Conservation (phyloP, 2,888 invertebrate species). For the Cosmorhoe ocellata region DNA sequence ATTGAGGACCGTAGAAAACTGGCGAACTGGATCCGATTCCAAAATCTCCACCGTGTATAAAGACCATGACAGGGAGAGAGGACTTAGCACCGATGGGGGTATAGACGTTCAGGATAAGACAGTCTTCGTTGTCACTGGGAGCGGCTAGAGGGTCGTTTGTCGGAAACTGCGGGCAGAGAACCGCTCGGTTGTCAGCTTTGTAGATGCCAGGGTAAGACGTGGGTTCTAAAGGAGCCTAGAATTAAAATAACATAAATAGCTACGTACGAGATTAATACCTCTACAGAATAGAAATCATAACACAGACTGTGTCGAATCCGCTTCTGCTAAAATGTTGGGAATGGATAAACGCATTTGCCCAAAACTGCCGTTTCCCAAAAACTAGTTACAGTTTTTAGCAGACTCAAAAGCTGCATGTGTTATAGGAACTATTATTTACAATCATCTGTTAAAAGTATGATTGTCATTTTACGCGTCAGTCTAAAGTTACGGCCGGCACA, state of each 20-base stretch:
- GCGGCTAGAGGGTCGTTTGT: conserved; percentile 63
- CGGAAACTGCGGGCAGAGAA: conserved; percentile 69
- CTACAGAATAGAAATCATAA: too few relatives aligned
- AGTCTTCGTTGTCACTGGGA: conserved; percentile 74
- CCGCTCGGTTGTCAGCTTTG: conserved; percentile 61
- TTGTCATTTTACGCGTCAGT: too few relatives aligned
- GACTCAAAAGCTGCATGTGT: too few relatives aligned
- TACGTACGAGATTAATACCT: too few relatives aligned
- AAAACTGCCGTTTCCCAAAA: too few relatives aligned
- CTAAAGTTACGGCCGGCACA: too few relatives aligned
- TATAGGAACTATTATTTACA: too few relatives aligned
- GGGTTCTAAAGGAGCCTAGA: conserved; percentile 63
- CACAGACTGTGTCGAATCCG: too few relatives aligned
- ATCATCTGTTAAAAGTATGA: too few relatives aligned
- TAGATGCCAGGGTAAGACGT: conserved; percentile 57
- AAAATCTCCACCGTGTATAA: conserved; percentile 78
- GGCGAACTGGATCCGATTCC: conserved; percentile 70
- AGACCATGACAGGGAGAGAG: conserved; percentile 70
- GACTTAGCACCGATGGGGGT: conserved; percentile 52
- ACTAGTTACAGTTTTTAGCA: too few relatives aligned
- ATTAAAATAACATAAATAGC: not conserved
- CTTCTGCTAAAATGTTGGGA: too few relatives aligned
- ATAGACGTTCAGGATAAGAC: conserved; percentile 71
- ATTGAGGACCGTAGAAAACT: conserved; percentile 70
- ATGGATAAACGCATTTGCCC: too few relatives aligned